phyloP scores from a whole-genome alignment of 2,113 vertebrate species.

The Microtus pennsylvanicus region DNA sequence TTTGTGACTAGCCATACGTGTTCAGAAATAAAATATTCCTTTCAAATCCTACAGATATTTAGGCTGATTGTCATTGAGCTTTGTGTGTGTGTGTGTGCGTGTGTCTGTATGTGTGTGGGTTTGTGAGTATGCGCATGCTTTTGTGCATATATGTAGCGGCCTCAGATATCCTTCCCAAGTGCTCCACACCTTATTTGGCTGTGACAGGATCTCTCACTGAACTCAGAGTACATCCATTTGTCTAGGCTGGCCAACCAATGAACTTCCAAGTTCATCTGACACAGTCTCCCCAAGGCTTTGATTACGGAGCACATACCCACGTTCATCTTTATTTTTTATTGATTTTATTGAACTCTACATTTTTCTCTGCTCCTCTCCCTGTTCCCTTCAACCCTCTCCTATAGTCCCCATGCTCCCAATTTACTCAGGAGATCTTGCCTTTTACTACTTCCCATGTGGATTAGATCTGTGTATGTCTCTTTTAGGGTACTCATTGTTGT shows the following conservation, averaged over 20 bases:
- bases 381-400: too few species aligned
- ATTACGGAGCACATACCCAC: background rate
- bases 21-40: slow-evolving; percentile 2
- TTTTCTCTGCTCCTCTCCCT: too few species aligned
- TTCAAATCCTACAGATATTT: background rate
- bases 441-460: too few species aligned
- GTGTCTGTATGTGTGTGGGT: background rate
- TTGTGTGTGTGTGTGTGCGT: background rate
- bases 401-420: too few species aligned
- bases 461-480: too few species aligned
- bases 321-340: too few species aligned
- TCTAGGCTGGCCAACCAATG: background rate
- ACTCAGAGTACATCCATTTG: too few species aligned
- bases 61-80: background rate
- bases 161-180: background rate
- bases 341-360: too few species aligned
- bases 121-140: background rate
- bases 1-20: background rate
- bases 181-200: background rate
- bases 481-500: too few species aligned
- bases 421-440: too few species aligned
- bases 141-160: background rate
- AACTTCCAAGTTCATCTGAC: background rate
- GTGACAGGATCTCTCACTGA: background rate
- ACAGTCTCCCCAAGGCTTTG: background rate